Base-by-base conservation (phyloP, 2,113 vertebrate genomes). In the Picathartes gymnocephalus region DNA sequence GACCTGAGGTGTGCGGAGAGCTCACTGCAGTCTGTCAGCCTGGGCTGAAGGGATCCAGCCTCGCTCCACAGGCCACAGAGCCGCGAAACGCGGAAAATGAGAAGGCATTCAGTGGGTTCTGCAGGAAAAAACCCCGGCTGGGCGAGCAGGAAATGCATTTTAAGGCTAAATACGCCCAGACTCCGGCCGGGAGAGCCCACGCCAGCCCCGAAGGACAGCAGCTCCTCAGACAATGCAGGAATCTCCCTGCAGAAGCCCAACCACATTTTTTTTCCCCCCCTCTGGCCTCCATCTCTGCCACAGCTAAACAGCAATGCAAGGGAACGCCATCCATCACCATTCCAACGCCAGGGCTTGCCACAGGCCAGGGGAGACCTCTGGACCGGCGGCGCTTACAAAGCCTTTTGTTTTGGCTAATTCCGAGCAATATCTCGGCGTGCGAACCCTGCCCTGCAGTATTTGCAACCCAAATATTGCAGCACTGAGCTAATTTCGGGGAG, bases 391-490 rank as follows among this genome's bases (percentile, higher is more conserved):
- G 27, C n/a, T 54, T 31, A 24, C 74, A 48, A 58, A 68, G 79
- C 23, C 54, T 91, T 90, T 88, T 80, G 88, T 80, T 88, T 77
- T 13, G 68, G 20, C 9, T 17, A 42, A 90, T 74, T 78, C 77
- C 4, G 33, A 77, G 56, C 37, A 62, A 39, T 25, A 15, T 60
- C 70, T 50, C 3, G 20, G 73, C 91, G 72, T 2, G 73, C 73
- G 28, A 89, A 70, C 62, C 90, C 90, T 78, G 72, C 94, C 94
- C 96, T 95, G 97, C 96, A 93, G 92, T 79, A 70, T 80, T 84
- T 74, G 86, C 96, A 93, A 78, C 95, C 96, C 95, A 92, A 95
- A 97, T 93, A 92, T 95, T 96, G 97, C 96, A 96, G 93, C 92
- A 57, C 83, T 92, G 93, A 96, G 91, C 96, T 95, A n/a, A 95